phyloP scores from a whole-genome alignment of 2,113 vertebrate genomes.

The Erinaceus europaeus region DNA sequence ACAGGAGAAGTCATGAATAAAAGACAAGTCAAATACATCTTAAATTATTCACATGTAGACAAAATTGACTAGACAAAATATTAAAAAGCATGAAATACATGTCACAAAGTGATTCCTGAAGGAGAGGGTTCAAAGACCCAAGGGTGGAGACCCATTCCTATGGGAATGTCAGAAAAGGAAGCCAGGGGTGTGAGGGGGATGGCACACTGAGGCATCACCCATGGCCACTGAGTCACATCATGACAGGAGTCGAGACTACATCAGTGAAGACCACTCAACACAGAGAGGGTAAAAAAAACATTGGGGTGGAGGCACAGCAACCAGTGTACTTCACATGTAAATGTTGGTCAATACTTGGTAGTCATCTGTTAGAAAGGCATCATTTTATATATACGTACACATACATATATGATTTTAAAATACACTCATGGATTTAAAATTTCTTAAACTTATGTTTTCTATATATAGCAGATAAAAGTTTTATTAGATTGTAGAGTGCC shows the following conservation, averaged over 20 bases:
- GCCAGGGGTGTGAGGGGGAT: background rate
- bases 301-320: background rate
- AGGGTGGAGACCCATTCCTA: background rate
- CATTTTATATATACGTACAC: background rate
- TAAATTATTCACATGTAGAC: conserved; percentile 15
- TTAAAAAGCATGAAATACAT: conserved; percentile 24
- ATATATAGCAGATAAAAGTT: conserved; percentile 38
- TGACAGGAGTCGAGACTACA: background rate
- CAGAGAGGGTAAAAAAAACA: background rate
- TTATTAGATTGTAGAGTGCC: conserved; percentile 21
- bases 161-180: background rate
- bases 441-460: conserved; percentile 2
- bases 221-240: background rate
- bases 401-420: conserved; percentile 1
- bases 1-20: conserved; percentile 2
- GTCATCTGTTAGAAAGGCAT: no score
- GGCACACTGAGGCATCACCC: background rate
- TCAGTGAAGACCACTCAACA: conserved; percentile 2
- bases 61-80: background rate
- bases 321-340: background rate
- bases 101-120: conserved; percentile 41
- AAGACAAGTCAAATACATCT: conserved; percentile 49
- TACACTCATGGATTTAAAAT: conserved; percentile 19
- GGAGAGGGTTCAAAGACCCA: background rate
- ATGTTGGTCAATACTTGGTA: background rate